Evolutionary conservation across 2,113 vertebrate species (phyloP), one percentile per base, ranked within the genome.

Genomic region (Eira barbara): DNA sequence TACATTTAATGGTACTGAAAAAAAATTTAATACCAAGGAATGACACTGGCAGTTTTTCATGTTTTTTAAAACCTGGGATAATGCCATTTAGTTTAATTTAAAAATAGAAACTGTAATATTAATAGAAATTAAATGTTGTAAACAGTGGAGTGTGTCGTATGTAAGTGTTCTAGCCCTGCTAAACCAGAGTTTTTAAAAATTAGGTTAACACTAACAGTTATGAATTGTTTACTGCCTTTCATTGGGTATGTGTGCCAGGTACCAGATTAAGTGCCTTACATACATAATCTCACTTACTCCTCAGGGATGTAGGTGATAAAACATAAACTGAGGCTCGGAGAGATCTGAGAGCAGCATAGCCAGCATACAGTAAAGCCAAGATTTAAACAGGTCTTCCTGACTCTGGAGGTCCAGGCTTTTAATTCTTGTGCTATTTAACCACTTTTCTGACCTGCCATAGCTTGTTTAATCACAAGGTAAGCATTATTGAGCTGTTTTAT

Each of bases 61-160:
- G 18, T 25, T 79, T 82, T 82, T 89, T 65, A 80, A 80, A 21
- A 89, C 52, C 45, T 63, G 13, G 20, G 89, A 27, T 85, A 85
- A 90, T 96, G 34, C 47, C 78, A 86, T 96, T 85, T 67, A 96
- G 74, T 61, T 88, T 1, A 45, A 12, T 92, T 95, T 89, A 69
- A 65, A 94, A 89, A 84, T 74, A 45, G 55, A 85, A 93, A 20
- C 45, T 67, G 2, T 87, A 91, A 73, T 63, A 71, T 83, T 80
- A 85, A 29, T 76, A 20, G 80, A 93, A 78, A 84, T 85, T 81
- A 84, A 80, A 71, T 76, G 52, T 69, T 91, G 23, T 59, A 52
- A 91, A 93, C 59, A 95, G 4, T 82, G 47, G 20, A 86, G 8
- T 17, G 7, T 89, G 61, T 79, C 14, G 1, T 23, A 42, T 63